Conservation (phyloP, 2,888 invertebrate species). For the Meta bourneti region DNA sequence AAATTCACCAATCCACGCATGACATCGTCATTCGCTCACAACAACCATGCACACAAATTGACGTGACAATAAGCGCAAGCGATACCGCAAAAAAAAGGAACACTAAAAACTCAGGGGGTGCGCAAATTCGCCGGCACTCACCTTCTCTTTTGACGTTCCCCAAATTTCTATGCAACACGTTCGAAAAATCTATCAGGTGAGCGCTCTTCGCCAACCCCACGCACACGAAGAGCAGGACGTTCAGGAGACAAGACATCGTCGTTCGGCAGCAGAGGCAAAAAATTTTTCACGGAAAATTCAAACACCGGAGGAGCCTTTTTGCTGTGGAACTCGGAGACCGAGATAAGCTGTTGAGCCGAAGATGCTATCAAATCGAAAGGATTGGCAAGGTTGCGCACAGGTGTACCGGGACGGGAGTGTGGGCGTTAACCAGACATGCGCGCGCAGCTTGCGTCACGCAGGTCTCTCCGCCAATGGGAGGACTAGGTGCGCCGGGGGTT, state of each 20-base stretch:
- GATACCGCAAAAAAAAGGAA: not conserved
- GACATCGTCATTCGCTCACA: not conserved
- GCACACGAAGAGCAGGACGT: constrained; percentile 44
- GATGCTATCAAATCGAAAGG: constrained; percentile 55
- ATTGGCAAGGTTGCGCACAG: constrained; percentile 46
- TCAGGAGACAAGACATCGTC: constrained; percentile 38
- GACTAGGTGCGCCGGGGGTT: not conserved
- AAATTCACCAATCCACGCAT: not conserved
- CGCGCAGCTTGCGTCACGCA: constrained; percentile 61
- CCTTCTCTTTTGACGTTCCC: constrained; percentile 78
- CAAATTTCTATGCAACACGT: constrained; percentile 77
- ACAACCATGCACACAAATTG: not conserved
- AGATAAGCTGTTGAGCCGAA: constrained; percentile 37
- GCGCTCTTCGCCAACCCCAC: constrained; percentile 76
- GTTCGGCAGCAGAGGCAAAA: not conserved
- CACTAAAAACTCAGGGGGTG: not conserved
- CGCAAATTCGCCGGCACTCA: constrained; percentile 48
- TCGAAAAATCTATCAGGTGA: constrained; percentile 77
- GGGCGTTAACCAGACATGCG: constrained; percentile 57
- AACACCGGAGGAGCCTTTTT: constrained; percentile 12
- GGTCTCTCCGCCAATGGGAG: constrained; percentile 27
- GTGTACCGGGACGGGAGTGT: constrained; percentile 47
- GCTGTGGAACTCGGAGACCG: not conserved
- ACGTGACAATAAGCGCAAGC: not conserved
- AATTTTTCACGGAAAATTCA: constrained; percentile 11